These are phyloP conservation scores for Chlamydotis undulata DNA, from an alignment of 2,113 vertebrate species.

Conservation along the genomic window DNA sequence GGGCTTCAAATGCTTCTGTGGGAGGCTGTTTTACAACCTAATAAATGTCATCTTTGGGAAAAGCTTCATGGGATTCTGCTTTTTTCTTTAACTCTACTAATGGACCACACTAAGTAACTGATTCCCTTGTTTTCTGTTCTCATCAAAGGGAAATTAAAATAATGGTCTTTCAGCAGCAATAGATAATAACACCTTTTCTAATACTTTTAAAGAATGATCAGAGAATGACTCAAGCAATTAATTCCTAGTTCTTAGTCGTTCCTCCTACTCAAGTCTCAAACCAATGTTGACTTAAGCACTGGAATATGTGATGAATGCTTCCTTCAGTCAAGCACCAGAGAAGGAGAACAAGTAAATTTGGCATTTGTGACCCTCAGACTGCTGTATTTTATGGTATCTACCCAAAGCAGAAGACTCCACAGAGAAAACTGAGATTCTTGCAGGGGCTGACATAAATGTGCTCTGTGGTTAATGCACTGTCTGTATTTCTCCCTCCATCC, in stretches of 20 bases:
- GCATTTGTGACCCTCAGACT: background rate
- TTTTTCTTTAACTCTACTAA: background rate
- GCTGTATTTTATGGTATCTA: background rate
- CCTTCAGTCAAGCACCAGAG: background rate
- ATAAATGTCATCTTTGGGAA: background rate
- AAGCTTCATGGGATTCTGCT: background rate
- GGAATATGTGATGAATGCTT: background rate
- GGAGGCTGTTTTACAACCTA: conserved; percentile 10
- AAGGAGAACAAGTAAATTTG: background rate
- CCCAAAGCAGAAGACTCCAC: background rate
- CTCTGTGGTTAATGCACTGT: background rate
- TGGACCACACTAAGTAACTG: background rate
- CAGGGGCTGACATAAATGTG: background rate
- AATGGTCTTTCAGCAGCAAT: background rate
- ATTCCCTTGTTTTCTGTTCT: conserved; percentile 1
- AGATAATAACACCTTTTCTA: conserved; percentile 26
- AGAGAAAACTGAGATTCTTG: background rate
- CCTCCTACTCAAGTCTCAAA: conserved; percentile 3
- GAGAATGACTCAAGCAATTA: conserved; percentile 21
- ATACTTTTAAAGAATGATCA: background rate
- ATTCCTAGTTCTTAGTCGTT: background rate
- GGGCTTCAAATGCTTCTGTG: background rate
- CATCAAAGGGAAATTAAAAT: conserved; percentile 22
- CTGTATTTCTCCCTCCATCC: background rate
- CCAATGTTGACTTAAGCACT: background rate